These are phyloP conservation scores for Ichneumoninae sp. DNA, from an alignment of 2,888 invertebrate genomes.

Conservation along the genomic window DNA sequence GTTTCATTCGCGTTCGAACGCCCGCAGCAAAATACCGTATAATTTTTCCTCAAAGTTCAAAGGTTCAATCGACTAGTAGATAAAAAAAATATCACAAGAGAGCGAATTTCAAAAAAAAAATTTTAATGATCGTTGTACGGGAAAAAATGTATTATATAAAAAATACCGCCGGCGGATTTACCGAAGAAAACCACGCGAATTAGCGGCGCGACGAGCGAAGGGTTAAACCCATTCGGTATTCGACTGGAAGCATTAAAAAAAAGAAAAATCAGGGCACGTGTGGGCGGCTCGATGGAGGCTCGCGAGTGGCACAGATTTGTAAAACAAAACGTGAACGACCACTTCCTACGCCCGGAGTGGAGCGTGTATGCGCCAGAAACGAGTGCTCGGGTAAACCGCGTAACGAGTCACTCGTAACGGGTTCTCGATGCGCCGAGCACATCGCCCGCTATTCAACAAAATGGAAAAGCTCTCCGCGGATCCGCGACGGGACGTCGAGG, in stretches of 20 bases:
- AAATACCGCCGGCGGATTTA: background rate
- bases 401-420: conserved; percentile 57
- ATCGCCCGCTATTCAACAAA: conserved; percentile 57
- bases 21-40: conserved; percentile 16
- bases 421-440: conserved; percentile 50
- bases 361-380: conserved; percentile 36
- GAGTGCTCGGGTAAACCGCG: conserved; percentile 54
- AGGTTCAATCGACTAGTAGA: conserved; percentile 20
- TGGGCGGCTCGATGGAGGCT: conserved; percentile 36
- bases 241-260: background rate
- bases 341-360: conserved; percentile 32
- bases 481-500: conserved; percentile 52
- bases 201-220: background rate
- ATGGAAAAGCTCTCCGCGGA: conserved; percentile 50
- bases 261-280: conserved; percentile 32
- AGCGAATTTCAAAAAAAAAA: background rate
- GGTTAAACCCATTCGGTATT: background rate
- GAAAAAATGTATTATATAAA: background rate
- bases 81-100: background rate
- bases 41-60: conserved; percentile 29
- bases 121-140: background rate
- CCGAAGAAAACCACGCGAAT: background rate
- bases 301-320: conserved; percentile 38
- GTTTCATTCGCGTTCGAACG: conserved; percentile 37
- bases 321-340: conserved; percentile 37